A percentile compares a stretch with the other conserved stretches of the same genome.
These are phyloP conservation scores for Polia nebulosa DNA, from an alignment of 2,888 invertebrate genomes.

Conservation along the genomic window DNA sequence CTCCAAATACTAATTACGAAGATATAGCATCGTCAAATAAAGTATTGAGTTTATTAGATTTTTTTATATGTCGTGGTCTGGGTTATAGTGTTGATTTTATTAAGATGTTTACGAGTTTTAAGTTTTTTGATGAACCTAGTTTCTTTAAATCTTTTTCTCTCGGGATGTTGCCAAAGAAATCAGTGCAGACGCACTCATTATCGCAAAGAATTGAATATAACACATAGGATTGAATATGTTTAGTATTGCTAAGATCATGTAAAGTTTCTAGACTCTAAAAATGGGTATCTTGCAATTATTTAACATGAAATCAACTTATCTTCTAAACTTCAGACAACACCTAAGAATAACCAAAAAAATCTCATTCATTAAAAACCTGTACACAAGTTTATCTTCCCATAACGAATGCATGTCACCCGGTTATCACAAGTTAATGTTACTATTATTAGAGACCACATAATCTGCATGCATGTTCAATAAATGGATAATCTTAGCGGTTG, in stretches of 20 bases:
- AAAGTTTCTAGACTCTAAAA: neutral
- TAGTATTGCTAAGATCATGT: no score
- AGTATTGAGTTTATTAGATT: slow-evolving; percentile 56
- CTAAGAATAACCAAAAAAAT: neutral
- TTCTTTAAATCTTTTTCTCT: neutral
- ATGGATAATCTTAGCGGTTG: slow-evolving; percentile 61
- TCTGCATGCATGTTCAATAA: slow-evolving; percentile 70
- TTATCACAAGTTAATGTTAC: slow-evolving; percentile 54
- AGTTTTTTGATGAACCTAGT: slow-evolving; percentile 4
- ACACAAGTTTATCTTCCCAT: slow-evolving; percentile 1
- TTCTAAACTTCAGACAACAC: neutral
- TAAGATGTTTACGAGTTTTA: slow-evolving; percentile 37
- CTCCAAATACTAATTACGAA: slow-evolving; percentile 59
- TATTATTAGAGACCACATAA: slow-evolving; percentile 63
- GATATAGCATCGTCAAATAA: slow-evolving; percentile 51
- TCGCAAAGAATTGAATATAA: neutral
- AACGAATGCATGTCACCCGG: slow-evolving; percentile 50
- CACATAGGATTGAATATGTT: neutral
- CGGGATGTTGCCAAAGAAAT: slow-evolving; percentile 12
- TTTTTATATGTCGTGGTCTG: slow-evolving; percentile 25
- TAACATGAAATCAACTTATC: no score
- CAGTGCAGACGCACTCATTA: neutral
- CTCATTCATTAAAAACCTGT: neutral
- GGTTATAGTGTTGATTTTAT: slow-evolving; percentile 49
- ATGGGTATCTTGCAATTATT: neutral